Percentiles rank a stretch among this genome's conserved stretches.
Conservation (phyloP, 2,888 invertebrate genomes). For the Plagodis dolabraria region DNA sequence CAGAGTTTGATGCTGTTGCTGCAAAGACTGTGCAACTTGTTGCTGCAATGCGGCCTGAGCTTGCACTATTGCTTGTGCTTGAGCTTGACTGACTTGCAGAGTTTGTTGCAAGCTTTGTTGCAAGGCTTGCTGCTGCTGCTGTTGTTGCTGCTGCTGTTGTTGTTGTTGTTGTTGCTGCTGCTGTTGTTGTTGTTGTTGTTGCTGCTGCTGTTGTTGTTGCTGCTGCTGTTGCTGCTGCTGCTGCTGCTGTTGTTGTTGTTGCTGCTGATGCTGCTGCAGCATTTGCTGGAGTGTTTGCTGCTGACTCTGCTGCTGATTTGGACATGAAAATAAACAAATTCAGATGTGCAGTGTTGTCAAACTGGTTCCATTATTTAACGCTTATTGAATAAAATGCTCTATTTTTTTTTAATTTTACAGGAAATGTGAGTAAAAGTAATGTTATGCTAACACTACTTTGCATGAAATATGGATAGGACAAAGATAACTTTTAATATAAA, state of each 20-base stretch:
- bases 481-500: too few relatives aligned
- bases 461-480: too few relatives aligned
- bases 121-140: conserved; percentile 59
- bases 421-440: too few relatives aligned
- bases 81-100: conserved; percentile 75
- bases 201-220: conserved; percentile 59
- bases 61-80: conserved; percentile 76
- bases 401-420: too few relatives aligned
- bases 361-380: too few relatives aligned
- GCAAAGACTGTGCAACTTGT: conserved; percentile 75
- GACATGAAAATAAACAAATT: too few relatives aligned
- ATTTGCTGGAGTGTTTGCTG: not conserved
- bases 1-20: conserved; percentile 76
- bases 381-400: too few relatives aligned
- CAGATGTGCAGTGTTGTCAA: too few relatives aligned
- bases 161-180: conserved; percentile 45
- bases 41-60: conserved; percentile 77
- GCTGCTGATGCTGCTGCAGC: conserved; percentile 53
- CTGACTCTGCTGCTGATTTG: not conserved
- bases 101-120: conserved; percentile 72
- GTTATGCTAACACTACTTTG: too few relatives aligned
- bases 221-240: conserved; percentile 55
- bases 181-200: conserved; percentile 52
- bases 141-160: conserved; percentile 55
- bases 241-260: conserved; percentile 42